phyloP scores from a whole-genome alignment of 1,140 invertebrate genomes.

The Eubasilissa regina region DNA sequence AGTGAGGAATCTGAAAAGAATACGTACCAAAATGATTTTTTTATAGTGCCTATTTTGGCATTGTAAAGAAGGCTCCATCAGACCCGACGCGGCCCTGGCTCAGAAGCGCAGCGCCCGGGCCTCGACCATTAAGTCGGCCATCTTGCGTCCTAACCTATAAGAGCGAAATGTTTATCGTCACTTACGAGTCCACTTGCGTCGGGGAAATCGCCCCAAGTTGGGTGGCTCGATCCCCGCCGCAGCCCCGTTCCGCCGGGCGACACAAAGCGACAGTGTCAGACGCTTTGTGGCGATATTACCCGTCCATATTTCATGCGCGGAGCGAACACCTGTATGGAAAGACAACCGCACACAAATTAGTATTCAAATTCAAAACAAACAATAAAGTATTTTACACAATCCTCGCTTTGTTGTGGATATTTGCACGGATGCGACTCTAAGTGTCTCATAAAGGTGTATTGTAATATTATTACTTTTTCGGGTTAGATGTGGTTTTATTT shows the following conservation, averaged over 20 bases:
- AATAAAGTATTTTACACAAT: background rate
- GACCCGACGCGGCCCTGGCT: background rate
- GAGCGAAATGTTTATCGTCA: constrained; percentile 30
- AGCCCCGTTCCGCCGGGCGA: too few species aligned
- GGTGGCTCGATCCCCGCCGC: background rate
- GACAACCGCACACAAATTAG: background rate
- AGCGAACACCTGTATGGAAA: background rate
- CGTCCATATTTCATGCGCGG: background rate
- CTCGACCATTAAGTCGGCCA: constrained; percentile 26
- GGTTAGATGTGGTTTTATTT: too few species aligned
- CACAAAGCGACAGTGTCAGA: background rate
- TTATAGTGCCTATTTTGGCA: too few species aligned
- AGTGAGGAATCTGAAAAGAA: too few species aligned
- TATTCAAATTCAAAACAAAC: constrained; percentile 1
- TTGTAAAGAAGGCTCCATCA: too few species aligned
- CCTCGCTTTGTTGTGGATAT: too few species aligned
- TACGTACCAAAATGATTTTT: too few species aligned
- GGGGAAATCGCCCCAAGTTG: background rate
- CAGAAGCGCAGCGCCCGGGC: background rate
- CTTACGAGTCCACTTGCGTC: constrained; percentile 12
- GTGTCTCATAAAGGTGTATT: too few species aligned
- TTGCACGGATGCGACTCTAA: too few species aligned
- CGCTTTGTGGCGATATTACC: background rate
- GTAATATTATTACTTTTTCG: too few species aligned
- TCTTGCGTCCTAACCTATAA: constrained; percentile 33